These are phyloP conservation scores for Eubasilissa regina DNA, from an alignment of 1,140 invertebrate genomes.

Conservation along the genomic window DNA sequence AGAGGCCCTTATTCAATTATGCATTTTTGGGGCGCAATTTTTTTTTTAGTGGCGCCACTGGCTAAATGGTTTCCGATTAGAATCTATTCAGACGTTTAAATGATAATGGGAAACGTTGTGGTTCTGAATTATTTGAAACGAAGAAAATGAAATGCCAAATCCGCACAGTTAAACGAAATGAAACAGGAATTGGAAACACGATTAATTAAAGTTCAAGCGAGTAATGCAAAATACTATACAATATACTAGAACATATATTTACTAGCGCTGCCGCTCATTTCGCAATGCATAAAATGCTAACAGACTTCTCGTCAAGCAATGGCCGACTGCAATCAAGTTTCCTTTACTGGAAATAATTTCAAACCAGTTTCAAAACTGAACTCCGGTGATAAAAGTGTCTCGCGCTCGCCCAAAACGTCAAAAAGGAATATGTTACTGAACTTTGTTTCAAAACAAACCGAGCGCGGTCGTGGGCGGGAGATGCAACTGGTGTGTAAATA, in stretches of 20 bases:
- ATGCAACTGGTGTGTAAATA: too few species aligned
- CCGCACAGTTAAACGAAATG: too few species aligned
- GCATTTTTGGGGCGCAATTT: too few species aligned
- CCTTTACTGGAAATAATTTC: not conserved
- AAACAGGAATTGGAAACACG: too few species aligned
- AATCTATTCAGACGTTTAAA: too few species aligned
- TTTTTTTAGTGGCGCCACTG: too few species aligned
- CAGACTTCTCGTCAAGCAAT: not conserved
- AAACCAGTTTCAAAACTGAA: constrained; percentile 8
- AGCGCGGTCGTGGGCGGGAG: not conserved
- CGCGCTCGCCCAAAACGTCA: constrained; percentile 3
- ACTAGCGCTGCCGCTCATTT: not conserved
- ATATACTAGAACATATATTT: too few species aligned
- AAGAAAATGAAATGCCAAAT: too few species aligned
- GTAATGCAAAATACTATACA: not conserved
- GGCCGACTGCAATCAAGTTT: constrained; percentile 2
- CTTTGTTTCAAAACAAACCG: constrained; percentile 14
- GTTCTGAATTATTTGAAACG: too few species aligned
- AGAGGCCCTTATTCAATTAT: too few species aligned
- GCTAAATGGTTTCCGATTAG: too few species aligned
- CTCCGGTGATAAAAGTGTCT: not conserved
- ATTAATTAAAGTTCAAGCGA: not conserved
- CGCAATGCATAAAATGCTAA: constrained; percentile 11
- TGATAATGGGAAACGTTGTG: too few species aligned
- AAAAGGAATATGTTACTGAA: not conserved